Evolutionary conservation across 2,888 invertebrate species (phyloP).

Genomic region (Chrysomela aeneicollis): DNA sequence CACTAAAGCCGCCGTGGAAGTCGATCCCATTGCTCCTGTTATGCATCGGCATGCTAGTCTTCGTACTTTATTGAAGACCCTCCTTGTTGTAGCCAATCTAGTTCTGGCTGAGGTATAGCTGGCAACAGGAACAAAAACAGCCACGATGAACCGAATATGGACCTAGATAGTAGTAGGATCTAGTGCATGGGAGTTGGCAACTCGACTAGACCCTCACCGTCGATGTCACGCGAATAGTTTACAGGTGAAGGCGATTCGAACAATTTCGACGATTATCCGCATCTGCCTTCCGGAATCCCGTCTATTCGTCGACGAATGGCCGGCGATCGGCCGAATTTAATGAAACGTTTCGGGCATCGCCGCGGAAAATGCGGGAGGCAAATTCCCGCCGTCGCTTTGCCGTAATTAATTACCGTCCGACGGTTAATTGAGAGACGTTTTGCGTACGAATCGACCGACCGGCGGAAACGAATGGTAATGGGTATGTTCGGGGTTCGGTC

Average conservation of each 20-base stretch:
- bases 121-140: no score
- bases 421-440: conserved; percentile 23
- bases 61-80: no score
- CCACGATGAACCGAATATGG: no score
- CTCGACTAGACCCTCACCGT: background rate
- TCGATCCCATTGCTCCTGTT: no score
- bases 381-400: conserved; percentile 41
- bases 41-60: no score
- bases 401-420: conserved; percentile 50
- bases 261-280: background rate
- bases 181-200: background rate
- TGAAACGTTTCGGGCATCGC: conserved; percentile 38
- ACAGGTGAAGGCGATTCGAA: background rate
- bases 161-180: no score
- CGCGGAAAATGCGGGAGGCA: conserved; percentile 36
- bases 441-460: background rate
- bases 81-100: no score
- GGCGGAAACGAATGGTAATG: background rate
- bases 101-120: no score
- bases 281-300: conserved; percentile 1
- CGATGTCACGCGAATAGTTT: background rate
- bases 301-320: conserved; percentile 23
- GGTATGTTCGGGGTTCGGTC: no score
- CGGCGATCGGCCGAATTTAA: conserved; percentile 26
- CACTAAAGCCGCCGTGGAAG: no score